Evolutionary conservation across 2,797 vertebrate genomes (phyloP).

Genomic region (Hemibagrus guttatus): DNA sequence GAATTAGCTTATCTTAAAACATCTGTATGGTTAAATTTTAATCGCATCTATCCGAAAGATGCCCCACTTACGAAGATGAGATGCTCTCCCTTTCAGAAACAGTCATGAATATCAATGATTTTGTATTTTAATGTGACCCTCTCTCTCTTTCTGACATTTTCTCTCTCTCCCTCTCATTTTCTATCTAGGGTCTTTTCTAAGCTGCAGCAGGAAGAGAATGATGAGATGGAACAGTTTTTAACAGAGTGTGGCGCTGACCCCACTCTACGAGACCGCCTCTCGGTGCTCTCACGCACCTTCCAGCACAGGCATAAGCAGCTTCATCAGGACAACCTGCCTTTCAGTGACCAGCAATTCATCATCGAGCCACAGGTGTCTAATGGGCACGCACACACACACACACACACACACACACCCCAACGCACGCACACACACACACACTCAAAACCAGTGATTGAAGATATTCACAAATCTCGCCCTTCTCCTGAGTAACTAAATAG

Average conservation of each 20-base stretch:
- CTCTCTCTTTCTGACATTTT: slow-evolving; percentile 4
- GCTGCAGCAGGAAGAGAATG: slow-evolving; percentile 63
- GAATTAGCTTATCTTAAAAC: neutral
- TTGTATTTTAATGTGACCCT: neutral
- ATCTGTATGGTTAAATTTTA: neutral
- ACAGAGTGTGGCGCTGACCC: slow-evolving; percentile 66
- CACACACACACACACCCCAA: neutral
- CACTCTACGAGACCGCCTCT: slow-evolving; percentile 58
- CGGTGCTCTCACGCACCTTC: slow-evolving; percentile 65
- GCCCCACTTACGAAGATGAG: neutral
- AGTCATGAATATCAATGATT: slow-evolving; percentile 9
- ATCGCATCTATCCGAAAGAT: neutral
- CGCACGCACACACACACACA: neutral
- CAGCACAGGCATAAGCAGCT: slow-evolving; percentile 62
- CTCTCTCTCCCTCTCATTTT: slow-evolving; percentile 6
- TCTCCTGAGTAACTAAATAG: neutral
- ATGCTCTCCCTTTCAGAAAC: neutral
- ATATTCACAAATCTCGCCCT: neutral
- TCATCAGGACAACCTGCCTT: slow-evolving; percentile 64
- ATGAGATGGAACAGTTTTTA: slow-evolving; percentile 61
- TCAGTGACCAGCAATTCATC: slow-evolving; percentile 63
- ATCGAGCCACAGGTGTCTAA: slow-evolving; percentile 71
- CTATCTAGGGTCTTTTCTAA: slow-evolving; percentile 63
- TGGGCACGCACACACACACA: neutral
- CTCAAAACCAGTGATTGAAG: neutral